These are phyloP conservation scores for Ochotona curzoniae DNA, from an alignment of 2,113 vertebrate species.

Conservation along the genomic window DNA sequence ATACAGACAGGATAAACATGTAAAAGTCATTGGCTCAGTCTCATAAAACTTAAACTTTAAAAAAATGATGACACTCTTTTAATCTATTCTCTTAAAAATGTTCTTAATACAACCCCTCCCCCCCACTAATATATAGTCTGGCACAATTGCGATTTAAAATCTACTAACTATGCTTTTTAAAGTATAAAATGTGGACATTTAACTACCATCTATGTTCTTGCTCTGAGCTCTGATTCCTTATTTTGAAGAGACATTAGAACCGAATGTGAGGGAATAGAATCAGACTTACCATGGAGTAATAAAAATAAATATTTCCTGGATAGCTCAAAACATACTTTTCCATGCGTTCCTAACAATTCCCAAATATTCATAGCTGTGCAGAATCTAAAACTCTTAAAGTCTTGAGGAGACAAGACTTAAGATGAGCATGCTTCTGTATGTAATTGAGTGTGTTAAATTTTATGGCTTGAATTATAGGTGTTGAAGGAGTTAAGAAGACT, in stretches of 20 bases:
- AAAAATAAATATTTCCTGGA: neutral
- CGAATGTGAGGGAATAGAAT: neutral
- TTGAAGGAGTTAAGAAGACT: constrained; percentile 13
- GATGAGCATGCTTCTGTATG: neutral
- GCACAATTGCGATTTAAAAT: neutral
- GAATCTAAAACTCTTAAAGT: neutral
- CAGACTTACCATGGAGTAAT: neutral
- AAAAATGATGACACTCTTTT: neutral
- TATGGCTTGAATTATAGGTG: neutral
- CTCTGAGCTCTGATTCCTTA: neutral
- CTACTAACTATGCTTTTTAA: neutral
- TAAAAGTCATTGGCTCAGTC: neutral
- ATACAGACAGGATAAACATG: neutral
- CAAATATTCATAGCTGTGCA: neutral
- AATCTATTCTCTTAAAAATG: constrained; percentile 8
- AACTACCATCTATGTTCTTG: neutral
- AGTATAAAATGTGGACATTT: constrained; percentile 22
- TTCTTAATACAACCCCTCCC: neutral
- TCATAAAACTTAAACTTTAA: constrained; percentile 6
- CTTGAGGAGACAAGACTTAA: neutral
- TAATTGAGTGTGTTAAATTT: neutral
- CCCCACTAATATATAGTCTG: neutral
- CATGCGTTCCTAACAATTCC: neutral
- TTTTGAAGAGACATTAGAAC: neutral
- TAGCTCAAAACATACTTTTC: constrained; percentile 2